Evolutionary conservation across 2,113 vertebrate genomes (phyloP).

Genomic region (Pachycephala philippinensis): DNA sequence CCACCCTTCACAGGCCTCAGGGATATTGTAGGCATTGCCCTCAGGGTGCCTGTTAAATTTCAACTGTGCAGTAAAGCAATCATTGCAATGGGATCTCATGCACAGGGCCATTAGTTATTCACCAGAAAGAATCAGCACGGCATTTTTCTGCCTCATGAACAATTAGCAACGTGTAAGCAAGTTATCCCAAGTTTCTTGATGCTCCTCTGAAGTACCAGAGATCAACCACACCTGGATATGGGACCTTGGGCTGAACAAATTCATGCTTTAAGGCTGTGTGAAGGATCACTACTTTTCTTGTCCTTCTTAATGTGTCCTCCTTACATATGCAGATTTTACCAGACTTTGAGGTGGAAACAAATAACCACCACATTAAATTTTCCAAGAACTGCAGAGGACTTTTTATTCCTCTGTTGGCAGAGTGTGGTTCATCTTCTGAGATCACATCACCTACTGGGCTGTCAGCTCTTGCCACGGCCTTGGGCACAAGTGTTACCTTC

Average conservation of each 20-base stretch:
- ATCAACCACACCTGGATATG: background rate
- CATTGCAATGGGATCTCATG: background rate
- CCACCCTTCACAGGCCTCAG: background rate
- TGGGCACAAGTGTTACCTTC: background rate
- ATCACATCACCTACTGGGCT: background rate
- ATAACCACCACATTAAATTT: background rate
- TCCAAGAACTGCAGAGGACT: background rate
- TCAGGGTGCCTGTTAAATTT: background rate
- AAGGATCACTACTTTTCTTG: background rate
- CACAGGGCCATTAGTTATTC: background rate
- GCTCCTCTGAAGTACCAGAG: background rate
- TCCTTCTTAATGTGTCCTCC: background rate
- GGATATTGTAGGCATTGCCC: background rate
- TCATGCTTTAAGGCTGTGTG: background rate
- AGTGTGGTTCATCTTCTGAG: background rate
- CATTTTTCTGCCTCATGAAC: background rate
- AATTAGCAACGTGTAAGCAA: background rate
- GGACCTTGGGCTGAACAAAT: background rate
- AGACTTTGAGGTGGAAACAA: background rate
- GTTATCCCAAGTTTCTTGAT: background rate
- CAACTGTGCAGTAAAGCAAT: background rate
- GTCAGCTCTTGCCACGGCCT: background rate
- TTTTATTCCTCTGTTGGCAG: background rate
- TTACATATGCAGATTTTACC: background rate
- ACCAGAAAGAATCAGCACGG: background rate